These are phyloP conservation scores for Itoplectis maculator DNA, from an alignment of 2,888 invertebrate genomes.

Conservation along the genomic window DNA sequence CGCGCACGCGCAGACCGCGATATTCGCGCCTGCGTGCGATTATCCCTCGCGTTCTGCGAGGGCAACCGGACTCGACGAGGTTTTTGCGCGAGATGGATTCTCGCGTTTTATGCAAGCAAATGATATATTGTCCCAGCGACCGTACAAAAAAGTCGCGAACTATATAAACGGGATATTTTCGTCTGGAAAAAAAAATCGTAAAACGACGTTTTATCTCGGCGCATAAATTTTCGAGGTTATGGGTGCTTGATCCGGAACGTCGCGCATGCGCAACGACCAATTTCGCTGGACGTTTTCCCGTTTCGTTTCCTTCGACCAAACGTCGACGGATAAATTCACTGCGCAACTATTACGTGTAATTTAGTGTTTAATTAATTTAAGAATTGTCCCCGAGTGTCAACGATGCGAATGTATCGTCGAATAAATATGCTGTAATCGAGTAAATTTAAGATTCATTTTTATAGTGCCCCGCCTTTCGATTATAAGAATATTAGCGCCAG, in stretches of 20 bases:
- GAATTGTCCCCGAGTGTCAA: too few relatives aligned
- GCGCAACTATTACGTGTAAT: too few relatives aligned
- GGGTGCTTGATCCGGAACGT: not conserved
- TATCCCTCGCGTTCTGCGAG: too few relatives aligned
- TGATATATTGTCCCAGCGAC: slow-evolving; percentile 14
- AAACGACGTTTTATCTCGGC: slow-evolving; percentile 1
- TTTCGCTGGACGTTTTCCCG: not conserved
- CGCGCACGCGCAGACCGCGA: not conserved
- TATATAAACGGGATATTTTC: slow-evolving; percentile 4
- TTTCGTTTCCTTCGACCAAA: not conserved
- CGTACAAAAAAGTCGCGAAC: slow-evolving; percentile 1
- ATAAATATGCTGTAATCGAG: too few relatives aligned
- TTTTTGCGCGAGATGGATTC: slow-evolving; percentile 19
- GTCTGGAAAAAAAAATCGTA: slow-evolving; percentile 20
- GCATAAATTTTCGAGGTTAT: not conserved
- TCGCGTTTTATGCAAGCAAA: slow-evolving; percentile 16
- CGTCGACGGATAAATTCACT: too few relatives aligned
- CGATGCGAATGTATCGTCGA: too few relatives aligned
- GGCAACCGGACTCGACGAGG: too few relatives aligned
- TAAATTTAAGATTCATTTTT: too few relatives aligned
- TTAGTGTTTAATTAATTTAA: too few relatives aligned
- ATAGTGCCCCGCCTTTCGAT: too few relatives aligned
- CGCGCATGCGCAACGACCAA: not conserved
- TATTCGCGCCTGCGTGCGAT: not conserved
- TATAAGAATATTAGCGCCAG: not conserved